Conservation (phyloP, 2,113 vertebrate species). For the Vulpes vulpes region DNA sequence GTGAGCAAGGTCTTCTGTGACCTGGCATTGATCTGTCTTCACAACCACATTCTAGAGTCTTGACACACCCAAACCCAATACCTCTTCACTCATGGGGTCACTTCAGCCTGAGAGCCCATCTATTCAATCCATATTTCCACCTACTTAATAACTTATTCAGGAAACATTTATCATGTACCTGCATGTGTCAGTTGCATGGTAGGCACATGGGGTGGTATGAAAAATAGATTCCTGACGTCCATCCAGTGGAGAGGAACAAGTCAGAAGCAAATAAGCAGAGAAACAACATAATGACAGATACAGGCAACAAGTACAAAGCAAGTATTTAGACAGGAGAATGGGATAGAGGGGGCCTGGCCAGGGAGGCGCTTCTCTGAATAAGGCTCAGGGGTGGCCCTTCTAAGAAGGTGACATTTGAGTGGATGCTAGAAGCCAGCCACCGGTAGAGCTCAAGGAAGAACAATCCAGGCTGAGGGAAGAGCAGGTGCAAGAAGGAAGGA, state of each 20-base stretch:
- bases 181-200: fast-evolving
- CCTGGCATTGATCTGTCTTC: background rate
- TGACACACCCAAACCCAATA: background rate
- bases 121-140: background rate
- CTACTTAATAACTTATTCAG: background rate
- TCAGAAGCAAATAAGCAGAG: background rate
- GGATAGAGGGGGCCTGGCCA: background rate
- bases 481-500: background rate
- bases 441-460: background rate
- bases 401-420: background rate
- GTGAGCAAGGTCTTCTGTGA: background rate
- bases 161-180: background rate
- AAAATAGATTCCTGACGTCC: background rate
- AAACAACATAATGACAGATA: background rate
- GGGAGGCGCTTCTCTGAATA: background rate
- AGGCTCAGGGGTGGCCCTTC: background rate
- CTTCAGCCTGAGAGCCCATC: background rate
- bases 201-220: background rate
- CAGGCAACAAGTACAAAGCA: background rate
- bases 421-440: background rate
- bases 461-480: background rate
- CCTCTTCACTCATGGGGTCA: background rate
- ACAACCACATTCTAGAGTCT: background rate
- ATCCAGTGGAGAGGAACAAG: background rate
- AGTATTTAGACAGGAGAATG: too few relatives aligned